phyloP scores from a whole-genome alignment of 2,797 vertebrate genomes.

The Paguma larvata region DNA sequence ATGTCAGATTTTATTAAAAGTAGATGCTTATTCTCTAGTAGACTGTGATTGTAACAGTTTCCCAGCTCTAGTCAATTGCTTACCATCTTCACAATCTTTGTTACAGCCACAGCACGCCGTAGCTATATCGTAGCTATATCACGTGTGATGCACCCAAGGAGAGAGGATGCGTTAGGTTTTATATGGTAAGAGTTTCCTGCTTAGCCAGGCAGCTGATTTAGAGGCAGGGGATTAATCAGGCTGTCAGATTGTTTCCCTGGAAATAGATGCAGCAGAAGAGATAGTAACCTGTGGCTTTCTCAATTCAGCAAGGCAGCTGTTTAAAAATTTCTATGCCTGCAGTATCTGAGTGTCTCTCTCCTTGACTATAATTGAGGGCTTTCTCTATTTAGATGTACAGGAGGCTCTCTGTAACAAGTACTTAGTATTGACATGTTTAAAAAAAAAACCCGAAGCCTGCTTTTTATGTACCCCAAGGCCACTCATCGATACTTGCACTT shows the following conservation, averaged over 20 bases:
- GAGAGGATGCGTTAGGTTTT: background rate
- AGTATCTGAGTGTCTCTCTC: background rate
- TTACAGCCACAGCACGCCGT: accelerated
- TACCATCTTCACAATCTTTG: background rate
- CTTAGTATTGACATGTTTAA: background rate
- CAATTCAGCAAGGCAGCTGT: background rate
- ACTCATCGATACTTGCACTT: background rate
- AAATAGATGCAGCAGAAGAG: background rate
- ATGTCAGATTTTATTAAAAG: background rate
- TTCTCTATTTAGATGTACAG: background rate
- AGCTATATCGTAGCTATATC: accelerated
- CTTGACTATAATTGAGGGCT: background rate
- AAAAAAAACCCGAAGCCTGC: background rate
- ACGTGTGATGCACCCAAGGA: background rate
- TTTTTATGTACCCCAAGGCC: background rate
- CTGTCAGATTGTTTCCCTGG: background rate
- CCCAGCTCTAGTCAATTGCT: background rate
- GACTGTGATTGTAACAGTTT: background rate
- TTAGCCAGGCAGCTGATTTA: background rate
- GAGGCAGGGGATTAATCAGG: background rate
- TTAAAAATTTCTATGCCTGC: background rate
- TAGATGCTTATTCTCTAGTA: background rate
- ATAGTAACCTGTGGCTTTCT: background rate
- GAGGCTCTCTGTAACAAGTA: background rate
- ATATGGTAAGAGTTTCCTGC: background rate